These are phyloP conservation scores for Lamproptera curius DNA, from an alignment of 2,888 invertebrate genomes.

Conservation along the genomic window DNA sequence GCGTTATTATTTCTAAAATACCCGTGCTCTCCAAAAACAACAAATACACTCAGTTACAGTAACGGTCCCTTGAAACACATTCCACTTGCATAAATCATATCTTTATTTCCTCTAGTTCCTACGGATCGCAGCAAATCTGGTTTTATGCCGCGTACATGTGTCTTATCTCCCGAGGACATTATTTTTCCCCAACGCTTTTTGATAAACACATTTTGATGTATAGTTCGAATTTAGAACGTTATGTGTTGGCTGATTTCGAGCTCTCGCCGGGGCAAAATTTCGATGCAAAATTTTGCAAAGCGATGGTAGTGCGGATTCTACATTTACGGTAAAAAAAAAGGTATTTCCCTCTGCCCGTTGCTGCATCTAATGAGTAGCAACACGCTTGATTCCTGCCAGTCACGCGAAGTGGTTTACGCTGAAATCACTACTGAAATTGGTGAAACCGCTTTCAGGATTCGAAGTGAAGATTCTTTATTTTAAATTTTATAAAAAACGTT, in stretches of 20 bases:
- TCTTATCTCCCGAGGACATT: conserved; percentile 23
- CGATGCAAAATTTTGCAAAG: not conserved
- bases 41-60: conserved; percentile 18
- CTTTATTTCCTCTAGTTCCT: conserved; percentile 50
- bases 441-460: conserved; percentile 2
- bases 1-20: no score
- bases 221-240: conserved; percentile 5
- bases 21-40: no score
- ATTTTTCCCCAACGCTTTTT: conserved; percentile 13
- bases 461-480: no score
- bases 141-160: conserved; percentile 34
- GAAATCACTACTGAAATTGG: conserved; percentile 21
- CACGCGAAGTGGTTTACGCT: conserved; percentile 31
- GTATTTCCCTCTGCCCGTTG: conserved; percentile 23
- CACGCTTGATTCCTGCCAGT: conserved; percentile 29
- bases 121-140: conserved; percentile 34
- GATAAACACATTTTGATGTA: conserved; percentile 21
- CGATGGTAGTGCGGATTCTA: conserved; percentile 1
- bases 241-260: conserved; percentile 3
- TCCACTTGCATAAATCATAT: conserved; percentile 61
- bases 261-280: not conserved
- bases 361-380: conserved; percentile 29
- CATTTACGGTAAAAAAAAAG: conserved; percentile 23
- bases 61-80: conserved; percentile 46
- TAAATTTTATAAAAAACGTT: no score